Percentiles rank a stretch among this genome's conserved stretches.
Conservation (phyloP, 1,140 invertebrate species). For the Papilio helenus region DNA sequence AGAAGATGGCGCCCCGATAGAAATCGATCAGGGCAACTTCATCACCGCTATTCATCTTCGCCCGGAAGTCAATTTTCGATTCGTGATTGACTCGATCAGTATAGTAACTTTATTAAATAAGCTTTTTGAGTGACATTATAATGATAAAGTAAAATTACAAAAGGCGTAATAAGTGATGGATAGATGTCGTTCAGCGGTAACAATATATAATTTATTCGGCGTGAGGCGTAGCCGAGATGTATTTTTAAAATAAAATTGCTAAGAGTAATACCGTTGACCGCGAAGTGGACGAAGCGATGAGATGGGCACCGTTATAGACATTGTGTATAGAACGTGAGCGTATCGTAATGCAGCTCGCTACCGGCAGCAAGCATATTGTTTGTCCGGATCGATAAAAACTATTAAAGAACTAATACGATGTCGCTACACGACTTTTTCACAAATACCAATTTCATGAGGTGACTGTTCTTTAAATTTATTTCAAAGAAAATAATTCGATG, state of each 20-base stretch:
- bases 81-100: slow-evolving; percentile 35
- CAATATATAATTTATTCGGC: slow-evolving; percentile 65
- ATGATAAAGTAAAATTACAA: slow-evolving; percentile 52
- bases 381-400: slow-evolving; percentile 55
- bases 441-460: slow-evolving; percentile 44
- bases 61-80: slow-evolving; percentile 27
- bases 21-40: slow-evolving; percentile 24
- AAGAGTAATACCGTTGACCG: slow-evolving; percentile 67
- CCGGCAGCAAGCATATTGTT: slow-evolving; percentile 60
- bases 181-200: slow-evolving; percentile 56
- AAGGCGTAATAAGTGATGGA: slow-evolving; percentile 53
- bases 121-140: slow-evolving; percentile 50
- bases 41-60: slow-evolving; percentile 20
- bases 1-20: slow-evolving; percentile 19
- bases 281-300: slow-evolving; percentile 58
- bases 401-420: slow-evolving; percentile 55
- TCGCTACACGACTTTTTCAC: slow-evolving; percentile 49
- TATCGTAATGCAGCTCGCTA: slow-evolving; percentile 58
- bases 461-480: slow-evolving; percentile 50
- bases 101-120: slow-evolving; percentile 46
- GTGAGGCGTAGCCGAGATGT: slow-evolving; percentile 47
- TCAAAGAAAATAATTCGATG: slow-evolving; percentile 38
- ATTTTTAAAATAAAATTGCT: slow-evolving; percentile 68
- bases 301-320: slow-evolving; percentile 67
- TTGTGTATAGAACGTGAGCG: slow-evolving; percentile 71